Conservation (phyloP, 2,888 invertebrate species). For the Rosalia funebris region DNA sequence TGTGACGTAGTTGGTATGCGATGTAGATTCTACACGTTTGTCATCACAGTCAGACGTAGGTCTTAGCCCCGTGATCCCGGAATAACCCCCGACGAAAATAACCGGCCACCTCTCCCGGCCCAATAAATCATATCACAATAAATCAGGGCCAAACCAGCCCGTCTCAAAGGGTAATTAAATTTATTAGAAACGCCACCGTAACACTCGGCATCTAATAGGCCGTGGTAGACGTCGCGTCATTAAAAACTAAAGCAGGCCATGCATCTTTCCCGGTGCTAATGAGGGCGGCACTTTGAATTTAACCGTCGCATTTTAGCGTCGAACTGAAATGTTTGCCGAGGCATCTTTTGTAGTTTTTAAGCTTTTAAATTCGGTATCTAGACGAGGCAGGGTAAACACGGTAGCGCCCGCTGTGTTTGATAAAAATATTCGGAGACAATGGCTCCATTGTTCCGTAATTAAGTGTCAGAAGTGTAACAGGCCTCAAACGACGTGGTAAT, state of each 20-base stretch:
- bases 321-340: conserved; percentile 32
- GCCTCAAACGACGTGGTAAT: conserved; percentile 8
- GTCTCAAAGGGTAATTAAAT: conserved; percentile 51
- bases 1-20: no score
- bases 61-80: no score
- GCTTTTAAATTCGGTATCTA: conserved; percentile 18
- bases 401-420: conserved; percentile 8
- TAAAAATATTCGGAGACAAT: conserved; percentile 14
- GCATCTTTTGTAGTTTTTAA: conserved; percentile 25
- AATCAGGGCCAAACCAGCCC: conserved; percentile 44
- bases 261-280: conserved; percentile 52
- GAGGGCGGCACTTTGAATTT: conserved; percentile 50
- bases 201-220: conserved; percentile 49
- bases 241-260: conserved; percentile 50
- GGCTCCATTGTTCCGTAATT: conserved; percentile 3
- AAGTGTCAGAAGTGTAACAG: conserved; percentile 13
- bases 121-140: conserved; percentile 50
- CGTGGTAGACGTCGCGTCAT: conserved; percentile 53
- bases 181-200: conserved; percentile 51
- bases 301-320: conserved; percentile 38
- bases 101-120: conserved; percentile 19
- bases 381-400: conserved; percentile 12
- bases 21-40: no score
- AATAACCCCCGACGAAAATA: conserved; percentile 47
- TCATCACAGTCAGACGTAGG: no score